Percentiles rank a stretch among this genome's conserved stretches.
These are phyloP conservation scores for Spea multiplicata DNA, from an alignment of 2,113 vertebrate genomes.

Conservation along the genomic window DNA sequence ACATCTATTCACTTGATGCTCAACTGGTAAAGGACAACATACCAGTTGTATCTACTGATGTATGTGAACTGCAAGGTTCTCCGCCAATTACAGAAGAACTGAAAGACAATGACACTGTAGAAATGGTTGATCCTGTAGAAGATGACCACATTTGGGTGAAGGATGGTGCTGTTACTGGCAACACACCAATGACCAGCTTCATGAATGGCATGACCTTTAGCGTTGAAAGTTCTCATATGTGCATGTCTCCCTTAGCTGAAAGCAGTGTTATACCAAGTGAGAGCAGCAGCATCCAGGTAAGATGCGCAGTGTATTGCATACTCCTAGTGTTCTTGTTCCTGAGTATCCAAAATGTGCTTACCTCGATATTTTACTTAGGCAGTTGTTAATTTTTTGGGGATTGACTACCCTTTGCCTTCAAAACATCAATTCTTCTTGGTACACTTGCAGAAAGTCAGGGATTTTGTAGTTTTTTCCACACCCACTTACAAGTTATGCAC, in stretches of 20 bases:
- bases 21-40: conserved; percentile 53
- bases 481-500: too few relatives aligned
- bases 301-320: not conserved
- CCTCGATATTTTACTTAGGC: too few relatives aligned
- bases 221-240: conserved; percentile 83
- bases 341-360: too few relatives aligned
- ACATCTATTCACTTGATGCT: conserved; percentile 9
- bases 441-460: too few relatives aligned
- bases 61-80: conserved; percentile 47
- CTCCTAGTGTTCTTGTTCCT: too few relatives aligned
- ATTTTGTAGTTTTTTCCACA: too few relatives aligned
- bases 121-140: conserved; percentile 71
- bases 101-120: conserved; percentile 66
- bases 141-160: conserved; percentile 68
- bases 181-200: conserved; percentile 70
- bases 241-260: conserved; percentile 83
- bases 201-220: conserved; percentile 75
- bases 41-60: conserved; percentile 54
- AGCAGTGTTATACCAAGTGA: conserved; percentile 84
- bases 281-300: conserved; percentile 87
- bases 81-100: conserved; percentile 54
- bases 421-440: too few relatives aligned
- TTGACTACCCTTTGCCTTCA: too few relatives aligned
- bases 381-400: too few relatives aligned
- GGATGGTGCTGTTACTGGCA: conserved; percentile 57